Conservation (phyloP, 2,888 invertebrate species). For the Apamea epomidion region DNA sequence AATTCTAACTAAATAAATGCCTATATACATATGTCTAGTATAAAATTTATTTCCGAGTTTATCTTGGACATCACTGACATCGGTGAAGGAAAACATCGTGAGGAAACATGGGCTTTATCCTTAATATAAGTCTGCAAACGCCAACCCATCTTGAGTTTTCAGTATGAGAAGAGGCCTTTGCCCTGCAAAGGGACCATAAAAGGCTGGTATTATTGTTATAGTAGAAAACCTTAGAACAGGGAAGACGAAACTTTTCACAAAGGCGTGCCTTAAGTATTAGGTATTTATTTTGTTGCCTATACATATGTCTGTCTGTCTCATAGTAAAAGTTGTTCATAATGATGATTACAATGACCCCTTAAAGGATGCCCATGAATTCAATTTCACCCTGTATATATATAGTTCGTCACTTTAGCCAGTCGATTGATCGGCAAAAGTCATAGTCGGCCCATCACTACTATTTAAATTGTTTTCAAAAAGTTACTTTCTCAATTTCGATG, state of each 20-base stretch:
- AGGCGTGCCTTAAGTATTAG: neutral
- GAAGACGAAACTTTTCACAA: neutral
- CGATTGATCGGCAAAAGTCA: neutral
- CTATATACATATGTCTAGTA: no score
- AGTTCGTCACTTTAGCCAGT: neutral
- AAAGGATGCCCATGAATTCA: no score
- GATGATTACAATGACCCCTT: no score
- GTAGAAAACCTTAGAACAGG: neutral
- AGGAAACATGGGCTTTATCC: neutral
- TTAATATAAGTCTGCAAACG: neutral
- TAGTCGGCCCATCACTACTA: neutral
- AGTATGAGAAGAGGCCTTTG: neutral
- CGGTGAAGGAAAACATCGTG: neutral
- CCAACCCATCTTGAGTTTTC: neutral
- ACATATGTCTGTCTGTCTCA: neutral
- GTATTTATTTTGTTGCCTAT: neutral
- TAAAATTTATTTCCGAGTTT: neutral
- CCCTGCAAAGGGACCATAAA: neutral
- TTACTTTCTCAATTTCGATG: no score
- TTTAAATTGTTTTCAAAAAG: no score
- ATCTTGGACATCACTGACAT: neutral
- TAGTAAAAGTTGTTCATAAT: no score
- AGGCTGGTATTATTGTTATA: neutral
- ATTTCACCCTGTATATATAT: no score
- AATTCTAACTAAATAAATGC: no score